Evolutionary conservation across 1,140 invertebrate genomes (phyloP).

Genomic region (Drosophila obscura): DNA sequence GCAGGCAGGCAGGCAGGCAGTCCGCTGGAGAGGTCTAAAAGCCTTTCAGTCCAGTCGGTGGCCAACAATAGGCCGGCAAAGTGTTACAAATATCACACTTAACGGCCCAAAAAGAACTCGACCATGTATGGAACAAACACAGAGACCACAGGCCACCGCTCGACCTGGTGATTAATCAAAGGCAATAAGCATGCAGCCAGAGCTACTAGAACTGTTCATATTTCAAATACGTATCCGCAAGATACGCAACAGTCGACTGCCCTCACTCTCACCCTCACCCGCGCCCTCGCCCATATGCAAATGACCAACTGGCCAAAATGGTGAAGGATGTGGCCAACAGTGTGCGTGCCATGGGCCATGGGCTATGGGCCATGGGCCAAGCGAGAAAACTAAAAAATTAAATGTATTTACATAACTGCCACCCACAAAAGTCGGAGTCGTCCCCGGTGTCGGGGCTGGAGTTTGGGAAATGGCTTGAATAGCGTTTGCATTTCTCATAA

Average conservation of each 20-base stretch:
- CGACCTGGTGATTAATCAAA: constrained; percentile 68
- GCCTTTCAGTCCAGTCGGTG: constrained; percentile 32
- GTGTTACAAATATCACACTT: constrained; percentile 82
- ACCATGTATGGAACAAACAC: constrained; percentile 20
- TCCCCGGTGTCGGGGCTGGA: constrained; percentile 8
- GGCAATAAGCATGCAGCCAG: constrained; percentile 37
- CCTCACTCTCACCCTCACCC: constrained; percentile 11
- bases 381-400: constrained; percentile 60
- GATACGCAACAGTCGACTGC: constrained; percentile 66
- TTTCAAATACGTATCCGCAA: constrained; percentile 65
- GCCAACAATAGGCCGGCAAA: constrained; percentile 72
- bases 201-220: constrained; percentile 51
- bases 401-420: constrained; percentile 65
- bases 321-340: constrained; percentile 16
- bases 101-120: constrained; percentile 46
- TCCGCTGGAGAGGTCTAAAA: constrained; percentile 29
- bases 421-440: background rate
- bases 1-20: constrained; percentile 3
- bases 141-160: constrained; percentile 28
- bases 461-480: constrained; percentile 65
- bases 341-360: constrained; percentile 48
- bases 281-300: constrained; percentile 1
- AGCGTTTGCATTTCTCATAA: constrained; percentile 79
- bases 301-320: constrained; percentile 18
- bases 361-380: constrained; percentile 29